These are phyloP conservation scores for Pseudopleuronectes americanus DNA, from an alignment of 2,797 vertebrate genomes.

Conservation along the genomic window DNA sequence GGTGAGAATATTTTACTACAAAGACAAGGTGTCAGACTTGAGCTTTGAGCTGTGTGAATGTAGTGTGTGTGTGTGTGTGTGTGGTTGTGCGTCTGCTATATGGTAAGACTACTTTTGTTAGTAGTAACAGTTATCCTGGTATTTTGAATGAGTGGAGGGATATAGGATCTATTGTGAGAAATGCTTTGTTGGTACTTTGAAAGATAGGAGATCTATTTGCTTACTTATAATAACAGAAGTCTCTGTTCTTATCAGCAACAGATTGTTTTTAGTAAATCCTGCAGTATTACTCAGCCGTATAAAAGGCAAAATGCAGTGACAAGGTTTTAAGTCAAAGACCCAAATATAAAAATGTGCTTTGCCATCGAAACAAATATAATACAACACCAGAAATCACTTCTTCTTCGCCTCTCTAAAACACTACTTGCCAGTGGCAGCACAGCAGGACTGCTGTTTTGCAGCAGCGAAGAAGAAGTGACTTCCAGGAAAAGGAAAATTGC, in stretches of 20 bases:
- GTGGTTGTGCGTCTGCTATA: constrained; percentile 15
- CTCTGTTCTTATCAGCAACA: constrained; percentile 3
- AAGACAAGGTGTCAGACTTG: constrained; percentile 31
- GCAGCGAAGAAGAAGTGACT: no score
- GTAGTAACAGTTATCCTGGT: constrained; percentile 18
- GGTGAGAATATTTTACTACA: constrained; percentile 54
- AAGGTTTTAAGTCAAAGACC: background rate
- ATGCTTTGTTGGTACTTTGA: constrained; percentile 19
- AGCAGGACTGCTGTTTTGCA: no score
- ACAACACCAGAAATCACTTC: no score
- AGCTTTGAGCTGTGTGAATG: constrained; percentile 41
- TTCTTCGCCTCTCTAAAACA: no score
- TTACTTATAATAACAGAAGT: background rate
- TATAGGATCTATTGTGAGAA: constrained; percentile 11
- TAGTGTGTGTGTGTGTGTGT: constrained; percentile 13
- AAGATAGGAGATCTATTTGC: constrained; percentile 2
- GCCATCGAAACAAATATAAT: background rate
- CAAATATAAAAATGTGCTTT: background rate
- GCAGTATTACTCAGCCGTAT: constrained; percentile 1
- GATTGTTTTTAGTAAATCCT: background rate
- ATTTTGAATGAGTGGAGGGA: constrained; percentile 21
- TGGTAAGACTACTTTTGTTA: constrained; percentile 35
- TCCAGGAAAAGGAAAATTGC: no score
- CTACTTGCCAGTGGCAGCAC: no score
- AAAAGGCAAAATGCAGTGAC: background rate